phyloP scores from a whole-genome alignment of 2,113 vertebrate species.

The Scomber japonicus region DNA sequence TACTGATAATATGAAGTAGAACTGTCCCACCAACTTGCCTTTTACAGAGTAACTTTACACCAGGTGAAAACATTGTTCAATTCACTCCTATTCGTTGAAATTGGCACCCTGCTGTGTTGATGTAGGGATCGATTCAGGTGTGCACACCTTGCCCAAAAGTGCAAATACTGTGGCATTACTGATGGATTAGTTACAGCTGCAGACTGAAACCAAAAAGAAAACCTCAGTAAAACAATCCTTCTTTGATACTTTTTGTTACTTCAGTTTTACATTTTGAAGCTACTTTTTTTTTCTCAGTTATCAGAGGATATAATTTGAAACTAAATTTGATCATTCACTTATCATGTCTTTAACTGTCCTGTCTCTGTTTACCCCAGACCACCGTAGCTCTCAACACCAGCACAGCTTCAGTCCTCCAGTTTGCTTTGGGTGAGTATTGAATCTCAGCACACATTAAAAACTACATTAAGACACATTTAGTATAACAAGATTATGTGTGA shows the following conservation, averaged over 20 bases:
- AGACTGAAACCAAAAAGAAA: neutral
- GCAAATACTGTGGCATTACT: neutral
- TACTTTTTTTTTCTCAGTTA: neutral
- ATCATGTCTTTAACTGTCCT: conserved; percentile 16
- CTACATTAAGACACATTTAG: neutral
- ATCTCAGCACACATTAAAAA: neutral
- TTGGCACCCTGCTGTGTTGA: neutral
- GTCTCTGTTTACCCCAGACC: conserved; percentile 81
- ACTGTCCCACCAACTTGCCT: neutral
- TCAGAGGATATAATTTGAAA: neutral
- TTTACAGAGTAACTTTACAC: neutral
- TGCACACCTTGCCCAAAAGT: neutral
- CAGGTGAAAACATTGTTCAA: neutral
- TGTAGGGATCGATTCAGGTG: neutral
- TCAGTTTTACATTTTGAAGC: neutral
- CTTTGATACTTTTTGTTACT: neutral
- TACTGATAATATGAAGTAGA: neutral
- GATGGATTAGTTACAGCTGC: neutral
- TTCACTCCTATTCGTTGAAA: neutral
- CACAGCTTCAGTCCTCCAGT: conserved; percentile 96
- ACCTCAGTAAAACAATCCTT: neutral
- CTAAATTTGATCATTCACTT: neutral
- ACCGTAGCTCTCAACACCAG: conserved; percentile 94
- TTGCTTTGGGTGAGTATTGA: conserved; percentile 93
- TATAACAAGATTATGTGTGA: neutral